Evolutionary conservation across 53 echinoderm and acorn worm species (phyloP).

Genomic region (Echinometra lucunter): DNA sequence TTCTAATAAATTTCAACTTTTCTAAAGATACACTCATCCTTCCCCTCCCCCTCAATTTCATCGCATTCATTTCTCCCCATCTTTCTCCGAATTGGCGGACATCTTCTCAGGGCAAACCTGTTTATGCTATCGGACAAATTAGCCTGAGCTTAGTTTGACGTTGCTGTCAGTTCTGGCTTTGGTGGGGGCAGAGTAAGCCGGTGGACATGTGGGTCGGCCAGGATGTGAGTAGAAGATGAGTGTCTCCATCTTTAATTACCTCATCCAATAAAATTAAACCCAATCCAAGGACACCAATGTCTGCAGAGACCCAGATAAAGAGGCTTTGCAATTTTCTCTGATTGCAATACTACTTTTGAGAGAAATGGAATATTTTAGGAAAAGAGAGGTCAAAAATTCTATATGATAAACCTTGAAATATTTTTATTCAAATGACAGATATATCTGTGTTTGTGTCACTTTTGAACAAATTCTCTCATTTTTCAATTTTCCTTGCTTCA

Average conservation of each 20-base stretch:
- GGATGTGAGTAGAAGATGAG: constrained; percentile 59
- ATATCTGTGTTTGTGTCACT: neutral
- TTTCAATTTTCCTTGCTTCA: too few species aligned
- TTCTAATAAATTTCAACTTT: neutral
- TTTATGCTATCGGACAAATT: constrained; percentile 58
- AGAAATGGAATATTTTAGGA: neutral
- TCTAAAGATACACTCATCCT: constrained; percentile 12
- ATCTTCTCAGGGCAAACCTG: constrained; percentile 32
- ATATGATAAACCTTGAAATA: too few species aligned
- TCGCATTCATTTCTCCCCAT: neutral
- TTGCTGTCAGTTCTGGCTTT: constrained; percentile 39
- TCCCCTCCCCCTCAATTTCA: neutral
- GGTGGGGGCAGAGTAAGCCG: constrained; percentile 66
- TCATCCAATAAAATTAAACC: constrained; percentile 62
- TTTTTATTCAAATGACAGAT: neutral
- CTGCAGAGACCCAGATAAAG: neutral
- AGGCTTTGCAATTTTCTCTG: neutral
- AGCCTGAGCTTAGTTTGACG: constrained; percentile 29
- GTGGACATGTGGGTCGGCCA: constrained; percentile 63
- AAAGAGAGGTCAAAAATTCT: too few species aligned
- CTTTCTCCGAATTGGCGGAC: neutral
- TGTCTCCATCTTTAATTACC: constrained; percentile 70
- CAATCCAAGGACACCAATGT: constrained; percentile 53
- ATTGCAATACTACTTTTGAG: neutral
- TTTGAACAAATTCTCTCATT: too few species aligned